Percentiles rank a stretch among this genome's conserved stretches.
Evolutionary conservation across 2,113 vertebrate genomes (phyloP).

Genomic region (Ginglymostoma cirratum): DNA sequence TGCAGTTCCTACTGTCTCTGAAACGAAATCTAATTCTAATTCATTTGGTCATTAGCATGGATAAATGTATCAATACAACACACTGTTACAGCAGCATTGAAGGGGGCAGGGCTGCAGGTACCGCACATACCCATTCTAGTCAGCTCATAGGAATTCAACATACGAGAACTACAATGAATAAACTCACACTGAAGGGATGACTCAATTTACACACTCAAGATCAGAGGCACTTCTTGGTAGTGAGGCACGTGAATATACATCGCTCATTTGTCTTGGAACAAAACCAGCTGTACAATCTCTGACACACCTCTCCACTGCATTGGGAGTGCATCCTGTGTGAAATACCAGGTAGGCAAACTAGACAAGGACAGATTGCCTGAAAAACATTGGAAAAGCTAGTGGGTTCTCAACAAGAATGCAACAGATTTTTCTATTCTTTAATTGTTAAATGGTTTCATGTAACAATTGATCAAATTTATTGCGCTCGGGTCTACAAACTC

Average conservation of each 20-base stretch:
- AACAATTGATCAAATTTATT: background rate
- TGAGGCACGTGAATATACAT: background rate
- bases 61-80: background rate
- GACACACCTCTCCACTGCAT: background rate
- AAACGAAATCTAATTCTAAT: no score
- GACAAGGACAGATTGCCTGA: background rate
- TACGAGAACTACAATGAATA: background rate
- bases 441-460: background rate
- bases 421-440: background rate
- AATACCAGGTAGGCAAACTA: no score
- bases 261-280: background rate
- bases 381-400: background rate
- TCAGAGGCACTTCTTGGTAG: background rate
- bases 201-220: background rate
- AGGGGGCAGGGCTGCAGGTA: background rate
- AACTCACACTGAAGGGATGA: background rate
- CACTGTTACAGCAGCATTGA: background rate
- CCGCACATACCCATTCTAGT: background rate
- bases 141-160: background rate
- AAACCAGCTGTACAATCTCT: background rate
- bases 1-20: no score
- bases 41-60: background rate
- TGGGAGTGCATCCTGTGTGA: no score
- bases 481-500: background rate
- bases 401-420: background rate